Percentiles rank a stretch among this genome's conserved stretches.
phyloP scores from a whole-genome alignment of 2,797 vertebrate genomes.

The Diceros bicornis region DNA sequence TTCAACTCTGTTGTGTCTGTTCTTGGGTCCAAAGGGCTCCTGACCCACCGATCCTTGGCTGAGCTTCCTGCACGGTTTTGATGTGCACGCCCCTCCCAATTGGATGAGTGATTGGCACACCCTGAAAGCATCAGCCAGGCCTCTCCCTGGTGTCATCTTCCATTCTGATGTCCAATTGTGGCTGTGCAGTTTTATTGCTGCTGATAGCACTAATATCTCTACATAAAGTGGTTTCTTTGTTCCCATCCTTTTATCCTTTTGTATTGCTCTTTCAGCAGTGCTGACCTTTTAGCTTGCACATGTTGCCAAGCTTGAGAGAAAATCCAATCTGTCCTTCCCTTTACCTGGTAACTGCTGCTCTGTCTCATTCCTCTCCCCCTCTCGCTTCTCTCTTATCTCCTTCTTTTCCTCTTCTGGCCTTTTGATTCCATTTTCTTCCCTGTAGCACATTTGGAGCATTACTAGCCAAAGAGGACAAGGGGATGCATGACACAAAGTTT shows the following conservation, averaged over 20 bases:
- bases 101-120: background rate
- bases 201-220: constrained; percentile 73
- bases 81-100: rapidly evolving
- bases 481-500: constrained; percentile 37
- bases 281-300: constrained; percentile 80
- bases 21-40: background rate
- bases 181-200: constrained; percentile 35
- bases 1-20: rapidly evolving
- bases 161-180: background rate
- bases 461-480: constrained; percentile 59
- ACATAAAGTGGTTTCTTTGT: constrained; percentile 79
- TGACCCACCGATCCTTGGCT: background rate
- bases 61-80: background rate
- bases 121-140: background rate
- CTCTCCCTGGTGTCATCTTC: background rate
- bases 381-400: constrained; percentile 41
- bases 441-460: constrained; percentile 62
- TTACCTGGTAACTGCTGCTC: constrained; percentile 65
- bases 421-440: constrained; percentile 75
- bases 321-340: constrained; percentile 66
- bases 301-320: constrained; percentile 78
- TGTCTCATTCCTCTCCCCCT: background rate
- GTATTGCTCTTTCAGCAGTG: constrained; percentile 17
- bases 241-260: constrained; percentile 64
- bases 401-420: background rate